phyloP scores from a whole-genome alignment of 2,888 invertebrate species.

The Tenthredo notha region DNA sequence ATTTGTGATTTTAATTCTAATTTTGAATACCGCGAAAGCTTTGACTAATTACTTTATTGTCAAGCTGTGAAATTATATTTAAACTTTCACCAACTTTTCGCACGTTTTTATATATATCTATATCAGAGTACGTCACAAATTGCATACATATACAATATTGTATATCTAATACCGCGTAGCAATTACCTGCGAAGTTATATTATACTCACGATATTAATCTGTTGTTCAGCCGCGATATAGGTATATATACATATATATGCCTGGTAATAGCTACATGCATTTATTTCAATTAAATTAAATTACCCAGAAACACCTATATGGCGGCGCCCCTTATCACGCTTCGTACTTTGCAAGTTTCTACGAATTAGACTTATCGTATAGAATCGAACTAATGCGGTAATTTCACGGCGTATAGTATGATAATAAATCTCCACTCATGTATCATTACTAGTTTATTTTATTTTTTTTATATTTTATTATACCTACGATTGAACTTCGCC shows the following conservation, averaged over 20 bases:
- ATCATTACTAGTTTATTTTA: no score
- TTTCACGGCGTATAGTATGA: no score
- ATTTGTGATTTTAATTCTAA: neutral
- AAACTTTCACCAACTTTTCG: conserved; percentile 27
- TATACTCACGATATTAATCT: conserved; percentile 65
- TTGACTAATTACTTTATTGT: conserved; percentile 59
- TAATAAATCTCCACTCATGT: no score
- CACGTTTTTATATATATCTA: neutral
- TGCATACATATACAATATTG: conserved; percentile 17
- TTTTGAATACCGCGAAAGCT: conserved; percentile 53
- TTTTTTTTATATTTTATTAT: no score
- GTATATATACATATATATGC: conserved; percentile 50
- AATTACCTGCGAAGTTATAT: conserved; percentile 21
- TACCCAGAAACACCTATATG: conserved; percentile 46
- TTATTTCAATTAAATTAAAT: conserved; percentile 69
- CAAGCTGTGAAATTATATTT: conserved; percentile 13
- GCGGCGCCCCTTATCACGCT: neutral
- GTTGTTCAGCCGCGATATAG: conserved; percentile 61
- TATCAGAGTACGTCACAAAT: neutral
- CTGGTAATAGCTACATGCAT: conserved; percentile 57
- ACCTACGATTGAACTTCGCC: no score
- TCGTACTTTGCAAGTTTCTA: neutral
- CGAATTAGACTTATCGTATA: conserved; percentile 3
- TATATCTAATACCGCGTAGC: conserved; percentile 40
- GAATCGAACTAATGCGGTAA: neutral